These are phyloP conservation scores for Whitmania pigra DNA, from an alignment of 1,140 invertebrate genomes.

Conservation along the genomic window DNA sequence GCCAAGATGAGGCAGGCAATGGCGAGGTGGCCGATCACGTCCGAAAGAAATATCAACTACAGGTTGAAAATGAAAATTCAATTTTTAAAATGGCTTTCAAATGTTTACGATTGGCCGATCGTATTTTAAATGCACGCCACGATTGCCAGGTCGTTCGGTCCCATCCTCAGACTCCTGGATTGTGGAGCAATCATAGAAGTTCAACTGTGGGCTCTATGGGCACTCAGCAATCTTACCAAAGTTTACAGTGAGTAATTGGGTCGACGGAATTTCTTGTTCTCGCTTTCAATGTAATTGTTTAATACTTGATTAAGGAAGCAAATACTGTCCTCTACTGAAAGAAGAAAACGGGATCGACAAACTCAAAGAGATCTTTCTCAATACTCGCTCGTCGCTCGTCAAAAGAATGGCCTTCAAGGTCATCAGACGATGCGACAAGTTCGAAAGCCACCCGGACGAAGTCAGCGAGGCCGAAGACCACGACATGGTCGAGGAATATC, in stretches of 20 bases:
- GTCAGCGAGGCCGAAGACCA: background rate
- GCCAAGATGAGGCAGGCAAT: conserved; percentile 61
- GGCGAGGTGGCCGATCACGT: conserved; percentile 68
- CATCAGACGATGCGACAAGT: background rate
- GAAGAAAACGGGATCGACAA: conserved; percentile 68
- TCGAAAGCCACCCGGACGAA: background rate
- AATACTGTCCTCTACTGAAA: conserved; percentile 75
- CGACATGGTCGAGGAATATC: background rate
- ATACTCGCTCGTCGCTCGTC: background rate
- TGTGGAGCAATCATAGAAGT: conserved; percentile 73
- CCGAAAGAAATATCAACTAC: conserved; percentile 89
- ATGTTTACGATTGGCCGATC: no score
- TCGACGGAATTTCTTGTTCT: no score
- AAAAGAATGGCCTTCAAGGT: background rate
- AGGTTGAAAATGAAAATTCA: conserved; percentile 42
- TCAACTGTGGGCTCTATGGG: conserved; percentile 95
- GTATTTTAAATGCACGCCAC: background rate
- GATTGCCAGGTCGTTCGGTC: conserved; percentile 62
- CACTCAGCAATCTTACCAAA: conserved; percentile 81
- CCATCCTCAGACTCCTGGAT: conserved; percentile 66
- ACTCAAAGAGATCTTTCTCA: conserved; percentile 53
- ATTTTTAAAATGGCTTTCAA: background rate
- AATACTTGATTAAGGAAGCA: conserved; percentile 52
- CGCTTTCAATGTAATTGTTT: no score
- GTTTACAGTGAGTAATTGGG: conserved; percentile 65